A percentile compares a stretch with the other conserved stretches of the same genome.
phyloP scores from a whole-genome alignment of 2,888 invertebrate species.

The Drosophila greeni region DNA sequence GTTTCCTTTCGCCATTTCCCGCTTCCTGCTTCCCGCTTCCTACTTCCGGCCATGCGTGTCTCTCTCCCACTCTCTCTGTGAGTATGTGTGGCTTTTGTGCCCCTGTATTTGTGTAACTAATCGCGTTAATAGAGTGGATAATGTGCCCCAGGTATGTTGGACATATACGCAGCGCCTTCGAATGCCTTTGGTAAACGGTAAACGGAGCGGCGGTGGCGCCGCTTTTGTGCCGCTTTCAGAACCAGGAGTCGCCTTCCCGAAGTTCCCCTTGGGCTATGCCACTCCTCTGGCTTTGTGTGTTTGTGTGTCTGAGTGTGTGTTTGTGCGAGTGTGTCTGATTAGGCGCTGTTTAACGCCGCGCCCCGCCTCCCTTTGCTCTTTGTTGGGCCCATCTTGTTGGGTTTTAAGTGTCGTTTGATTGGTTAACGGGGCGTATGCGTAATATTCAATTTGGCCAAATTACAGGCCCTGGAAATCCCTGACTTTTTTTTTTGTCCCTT shows the following conservation, averaged over 20 bases:
- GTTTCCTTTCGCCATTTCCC: conserved; percentile 68
- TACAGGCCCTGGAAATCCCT: conserved; percentile 36
- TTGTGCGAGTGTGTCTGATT: conserved; percentile 47
- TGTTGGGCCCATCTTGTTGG: conserved; percentile 19
- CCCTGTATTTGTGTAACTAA: conserved; percentile 74
- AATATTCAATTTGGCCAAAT: conserved; percentile 65
- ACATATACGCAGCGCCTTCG: conserved; percentile 36
- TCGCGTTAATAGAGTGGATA: conserved; percentile 75
- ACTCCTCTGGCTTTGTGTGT: not conserved
- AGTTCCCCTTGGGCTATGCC: not conserved
- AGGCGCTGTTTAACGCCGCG: conserved; percentile 40
- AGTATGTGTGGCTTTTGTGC: conserved; percentile 51
- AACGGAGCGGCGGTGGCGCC: conserved; percentile 14
- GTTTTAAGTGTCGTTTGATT: conserved; percentile 48
- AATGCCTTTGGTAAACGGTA: conserved; percentile 53
- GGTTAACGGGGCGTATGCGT: conserved; percentile 63
- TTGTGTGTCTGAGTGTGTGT: conserved; percentile 15
- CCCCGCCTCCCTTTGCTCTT: conserved; percentile 9
- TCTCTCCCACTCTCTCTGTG: not conserved
- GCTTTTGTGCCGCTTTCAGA: conserved; percentile 20
- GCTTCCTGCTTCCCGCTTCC: conserved; percentile 48
- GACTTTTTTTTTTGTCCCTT: conserved; percentile 20
- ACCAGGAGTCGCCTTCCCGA: not conserved
- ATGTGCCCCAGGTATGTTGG: conserved; percentile 71
- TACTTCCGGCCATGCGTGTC: conserved; percentile 34